Evolutionary conservation across 2,888 invertebrate genomes (phyloP).

Genomic region (Pseudococcus longispinus): DNA sequence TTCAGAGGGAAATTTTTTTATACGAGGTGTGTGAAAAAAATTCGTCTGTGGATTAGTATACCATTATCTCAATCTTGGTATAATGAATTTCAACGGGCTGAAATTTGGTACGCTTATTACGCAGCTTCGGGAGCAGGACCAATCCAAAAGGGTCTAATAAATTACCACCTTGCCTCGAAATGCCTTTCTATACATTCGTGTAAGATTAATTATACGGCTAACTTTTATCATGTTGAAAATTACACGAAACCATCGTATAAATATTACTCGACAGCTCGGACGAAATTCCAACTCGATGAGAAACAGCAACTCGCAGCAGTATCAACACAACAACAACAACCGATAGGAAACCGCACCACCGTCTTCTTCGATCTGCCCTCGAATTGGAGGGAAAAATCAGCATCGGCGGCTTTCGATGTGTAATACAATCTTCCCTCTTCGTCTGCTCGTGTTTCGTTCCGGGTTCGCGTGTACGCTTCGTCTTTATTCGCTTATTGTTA

Average conservation of each 20-base stretch:
- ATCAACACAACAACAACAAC: background rate
- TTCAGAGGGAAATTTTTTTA: background rate
- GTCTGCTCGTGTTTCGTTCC: background rate
- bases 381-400: background rate
- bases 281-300: background rate
- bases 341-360: background rate
- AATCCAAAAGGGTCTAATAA: background rate
- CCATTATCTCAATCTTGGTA: too few species aligned
- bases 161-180: background rate
- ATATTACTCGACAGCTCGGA: conserved; percentile 5
- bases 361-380: background rate
- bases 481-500: background rate
- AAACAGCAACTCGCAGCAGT: background rate
- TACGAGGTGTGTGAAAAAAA: background rate
- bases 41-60: background rate
- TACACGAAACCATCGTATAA: background rate
- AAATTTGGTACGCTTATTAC: background rate
- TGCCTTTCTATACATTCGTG: background rate
- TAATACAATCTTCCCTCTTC: background rate
- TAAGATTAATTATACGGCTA: conserved; percentile 1
- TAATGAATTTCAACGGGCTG: background rate
- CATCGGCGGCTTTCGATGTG: background rate
- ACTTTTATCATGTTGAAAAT: conserved; percentile 16
- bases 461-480: background rate
- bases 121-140: background rate